Conservation (phyloP, 2,113 vertebrate genomes). For the Semnopithecus entellus region DNA sequence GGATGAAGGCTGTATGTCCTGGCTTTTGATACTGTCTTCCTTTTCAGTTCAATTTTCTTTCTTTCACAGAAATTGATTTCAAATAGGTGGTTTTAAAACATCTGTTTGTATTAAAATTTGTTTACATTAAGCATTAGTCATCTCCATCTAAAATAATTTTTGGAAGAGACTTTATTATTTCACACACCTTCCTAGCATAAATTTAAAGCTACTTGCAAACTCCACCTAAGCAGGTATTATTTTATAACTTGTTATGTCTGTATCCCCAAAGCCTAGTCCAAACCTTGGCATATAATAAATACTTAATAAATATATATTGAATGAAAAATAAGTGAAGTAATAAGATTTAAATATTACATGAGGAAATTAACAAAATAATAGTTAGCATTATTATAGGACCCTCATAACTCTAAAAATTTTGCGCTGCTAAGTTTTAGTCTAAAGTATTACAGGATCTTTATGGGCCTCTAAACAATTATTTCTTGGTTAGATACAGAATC, state of each 20-base stretch:
- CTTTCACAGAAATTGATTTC: not conserved
- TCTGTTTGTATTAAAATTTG: not conserved
- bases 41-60: not conserved
- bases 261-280: not conserved
- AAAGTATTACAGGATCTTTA: not conserved
- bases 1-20: rapidly evolving
- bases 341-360: not conserved
- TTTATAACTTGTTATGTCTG: not conserved
- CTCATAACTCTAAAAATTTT: not conserved
- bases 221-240: not conserved
- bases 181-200: not conserved
- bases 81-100: not conserved
- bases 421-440: not conserved
- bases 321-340: not conserved
- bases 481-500: not conserved
- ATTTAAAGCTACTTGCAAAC: not conserved
- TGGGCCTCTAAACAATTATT: not conserved
- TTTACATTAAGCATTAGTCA: not conserved
- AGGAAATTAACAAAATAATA: conserved; percentile 12
- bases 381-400: not conserved
- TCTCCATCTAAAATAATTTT: not conserved
- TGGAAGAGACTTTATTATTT: not conserved
- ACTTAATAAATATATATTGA: not conserved
- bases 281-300: not conserved
- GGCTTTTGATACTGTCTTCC: not conserved